Base-by-base conservation (phyloP, 2,113 vertebrate genomes). In the Hoplias malabaricus region DNA sequence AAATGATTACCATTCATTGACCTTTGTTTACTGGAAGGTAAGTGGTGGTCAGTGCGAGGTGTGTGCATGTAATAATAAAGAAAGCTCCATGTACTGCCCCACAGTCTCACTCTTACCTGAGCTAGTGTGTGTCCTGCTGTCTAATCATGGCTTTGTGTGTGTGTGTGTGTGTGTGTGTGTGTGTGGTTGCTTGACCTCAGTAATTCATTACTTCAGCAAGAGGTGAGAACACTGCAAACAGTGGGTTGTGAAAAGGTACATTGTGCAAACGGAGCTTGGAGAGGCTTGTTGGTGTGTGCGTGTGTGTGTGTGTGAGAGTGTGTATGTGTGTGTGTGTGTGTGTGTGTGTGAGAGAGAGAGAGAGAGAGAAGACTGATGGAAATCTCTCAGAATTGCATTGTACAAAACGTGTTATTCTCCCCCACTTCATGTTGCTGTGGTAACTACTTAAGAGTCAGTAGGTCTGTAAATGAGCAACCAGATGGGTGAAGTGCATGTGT, bases 351-450 rank as follows among this genome's bases (percentile, higher is more conserved):
- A 65, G 53, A 73, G 63, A 42, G 65, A 79, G 78, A 84, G 54
- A 1, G 16, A 12, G 36, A 62, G 29, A 77, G 56, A 62, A 78
- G 46, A 33, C 2, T 5, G 31, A 80, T 86, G 80, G 82, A 89
- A 86, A 90, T 91, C 81, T 87, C 85, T 71, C 68, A 42, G 77
- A 81, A 82, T 80, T 61, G 80, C 67, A 79, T 85, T 82, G 85
- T 84, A 75, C 88, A 90, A n/a, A n/a, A 91, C 90, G 83, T 82
- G 87, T 90, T 91, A 89, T 89, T 88, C 86, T 88, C 81, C 73
- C 78, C 86, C 86, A 88, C 89, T 91, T 89, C 84, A 88, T 82
- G 92, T 92, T 92, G 90, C 90, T 91, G 88, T 91, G 90, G 92
- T 90, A 93, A 92, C 90, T 86, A 90, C 88, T 88, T 87, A 89